Base-by-base conservation (phyloP, 2,797 vertebrate genomes). In the Sebastes trivittatus region DNA sequence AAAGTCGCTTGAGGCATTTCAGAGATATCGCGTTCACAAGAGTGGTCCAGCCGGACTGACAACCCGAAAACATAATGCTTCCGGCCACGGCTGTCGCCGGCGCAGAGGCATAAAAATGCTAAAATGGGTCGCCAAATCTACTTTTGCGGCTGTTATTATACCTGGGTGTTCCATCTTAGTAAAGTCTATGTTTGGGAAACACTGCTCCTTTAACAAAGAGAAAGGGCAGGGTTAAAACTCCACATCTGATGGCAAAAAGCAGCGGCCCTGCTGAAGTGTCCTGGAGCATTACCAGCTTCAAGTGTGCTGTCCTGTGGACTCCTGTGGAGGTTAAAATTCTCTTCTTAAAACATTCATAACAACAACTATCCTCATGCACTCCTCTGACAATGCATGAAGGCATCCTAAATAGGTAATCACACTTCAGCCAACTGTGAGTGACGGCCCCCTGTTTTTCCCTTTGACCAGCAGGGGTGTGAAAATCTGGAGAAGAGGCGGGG, bases 391-490 rank as follows among this genome's bases (percentile, higher is more conserved):
- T 70, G 67, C 67, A 23, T 55, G 69, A 58, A 38, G 60, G 60
- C 52, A 46, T 80, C 58, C 59, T 52, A 30, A 82, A 73, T 67
- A 84, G 61, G 36, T 77, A 72, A 75, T 60, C 32, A 72, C 68
- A 27, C 42, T 10, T 79, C 34, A 56, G 79, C 55, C 38, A 36
- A 14, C 70, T 55, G 6, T 72, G 59, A 84, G 34, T 59, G 75
- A 80, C 73, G 60, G 66, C 25, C 13, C 30, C 55, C 38, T 5
- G 55, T 11, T 76, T 72, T 83, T 58, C 56, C 63, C 5, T 72
- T 36, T 62, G 64, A 86, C 62, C 72, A 70, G 74, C 78, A 73
- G 34, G 63, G 59, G 46, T 70, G 77, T 83, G 69, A 59, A 79
- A 83, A 64, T 77, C 55, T 77, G 76, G n/a, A 20, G 10, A 63